Base-by-base conservation (phyloP, 2,888 invertebrate genomes). In the Caenorhabditis angaria region DNA sequence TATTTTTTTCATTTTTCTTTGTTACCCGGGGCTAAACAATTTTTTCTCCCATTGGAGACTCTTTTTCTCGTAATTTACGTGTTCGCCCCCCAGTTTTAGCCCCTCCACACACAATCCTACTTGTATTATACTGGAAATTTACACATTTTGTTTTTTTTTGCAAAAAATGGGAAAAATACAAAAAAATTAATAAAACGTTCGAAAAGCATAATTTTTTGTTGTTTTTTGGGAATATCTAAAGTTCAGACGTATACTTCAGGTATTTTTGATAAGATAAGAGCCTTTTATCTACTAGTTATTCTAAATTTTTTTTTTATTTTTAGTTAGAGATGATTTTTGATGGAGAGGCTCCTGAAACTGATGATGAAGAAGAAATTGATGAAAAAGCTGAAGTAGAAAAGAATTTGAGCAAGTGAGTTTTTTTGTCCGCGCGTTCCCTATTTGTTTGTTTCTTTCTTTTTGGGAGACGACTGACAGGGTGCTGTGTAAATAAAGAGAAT, bases 301-400 rank as follows among this genome's bases (percentile, higher is more conserved):
- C 6, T 32, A 32, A 8, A 32, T 32, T 8, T 32, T 32, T 32
- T 32, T 8, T 5, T 32, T 12, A 32, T 32, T 32, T 32, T 32
- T 32, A 32, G n/a, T n/a, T n/a, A n/a, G n/a, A n/a, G n/a, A 64
- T 57, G 60, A 55, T 59, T 10, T 60, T 68, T 25, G 67, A 68
- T 25, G 72, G 72, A 27, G 72, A 72, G 24, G 72, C 72, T 2
- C 61, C 72, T 6, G 72, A 72, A 56, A 72, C 72, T 1, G 72
- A 72, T 22, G 72, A 72, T 51, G 72, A 70, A 65, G 48, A 47
- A n/a, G 70, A 72, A 22, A 57, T 18, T 18, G 54, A 54, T 14
- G 22, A 51, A 24, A 4, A 25, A 54, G 28, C 6, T 3, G 28
- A 54, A 24, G 18, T 28, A 20, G 22, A 22, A 25, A 20, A 61